Evolutionary conservation across 2,113 vertebrate genomes (phyloP), one percentile per base, ranked within the genome.

Genomic region (Rana temporaria): DNA sequence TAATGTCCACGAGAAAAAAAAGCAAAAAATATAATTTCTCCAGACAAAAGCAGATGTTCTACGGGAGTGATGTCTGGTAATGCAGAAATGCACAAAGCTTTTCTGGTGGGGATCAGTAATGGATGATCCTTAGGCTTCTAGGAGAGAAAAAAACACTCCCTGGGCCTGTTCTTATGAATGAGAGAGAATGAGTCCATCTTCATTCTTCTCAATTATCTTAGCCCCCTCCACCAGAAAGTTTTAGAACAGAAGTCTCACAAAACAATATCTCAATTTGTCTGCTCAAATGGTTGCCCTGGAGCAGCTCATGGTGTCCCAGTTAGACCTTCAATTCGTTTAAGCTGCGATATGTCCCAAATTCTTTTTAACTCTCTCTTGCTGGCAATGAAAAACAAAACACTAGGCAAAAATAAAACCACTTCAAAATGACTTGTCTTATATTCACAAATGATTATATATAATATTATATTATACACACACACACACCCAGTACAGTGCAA

Each of bases 241-340:
- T 79, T 79, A 22, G 26, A 56, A 79, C 17, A 66, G 22, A 48
- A 68, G 53, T 22, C 32, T 17, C 20, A 79, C 63, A n/a, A 78
- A 68, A 79, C 74, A 79, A 69, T 30, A 59, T 26, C 24, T 53
- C 52, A 68, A 57, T 70, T 24, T 48, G 53, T 70, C 78, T 79
- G 66, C 65, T 55, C 14, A 32, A 69, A 79, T 59, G 65, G 34
- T 63, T 69, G 55, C 65, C 78, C 78, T 59, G 30, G 17, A 79
- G 78, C 78, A 62, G 24, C 0, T 19, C 15, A 60, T 17, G 4
- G 26, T 79, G 77, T 59, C 77, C 77, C 26, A 79, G 30, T 79
- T 79, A 68, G 57, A 65, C 32, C 32, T 65, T 77, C n/a, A 19
- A 14, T 24, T n/a, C n/a, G 42, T 55, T 67, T 78, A 19, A 34